phyloP scores from a whole-genome alignment of 1,140 invertebrate species.

The Mesaphorura yosii region DNA sequence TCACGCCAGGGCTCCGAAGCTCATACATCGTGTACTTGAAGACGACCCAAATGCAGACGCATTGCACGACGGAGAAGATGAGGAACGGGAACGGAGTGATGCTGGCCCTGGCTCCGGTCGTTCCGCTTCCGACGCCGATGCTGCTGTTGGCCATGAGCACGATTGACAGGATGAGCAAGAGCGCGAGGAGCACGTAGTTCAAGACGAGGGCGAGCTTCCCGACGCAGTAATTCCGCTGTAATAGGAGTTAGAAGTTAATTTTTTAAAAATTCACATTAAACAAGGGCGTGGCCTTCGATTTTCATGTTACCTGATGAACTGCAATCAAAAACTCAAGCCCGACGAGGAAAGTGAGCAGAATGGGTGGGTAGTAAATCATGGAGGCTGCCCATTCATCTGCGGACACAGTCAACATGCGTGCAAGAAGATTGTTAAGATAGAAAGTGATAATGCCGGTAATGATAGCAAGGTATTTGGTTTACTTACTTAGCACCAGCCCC shows the following conservation, averaged over 20 bases:
- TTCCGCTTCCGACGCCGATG: too few species aligned
- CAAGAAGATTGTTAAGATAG: too few species aligned
- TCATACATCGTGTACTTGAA: constrained; percentile 3
- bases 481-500: constrained; percentile 8
- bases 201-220: constrained; percentile 2
- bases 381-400: constrained; percentile 1
- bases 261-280: neutral
- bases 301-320: constrained; percentile 5
- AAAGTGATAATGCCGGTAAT: neutral
- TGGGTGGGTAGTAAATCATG: constrained; percentile 8
- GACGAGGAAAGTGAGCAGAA: constrained; percentile 4
- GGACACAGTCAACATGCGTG: neutral
- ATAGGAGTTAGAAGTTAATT: neutral
- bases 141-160: constrained; percentile 3
- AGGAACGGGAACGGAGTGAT: constrained; percentile 7
- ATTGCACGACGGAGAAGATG: neutral
- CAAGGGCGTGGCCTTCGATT: too few species aligned
- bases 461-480: neutral
- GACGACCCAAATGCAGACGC: constrained; percentile 3
- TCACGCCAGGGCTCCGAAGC: constrained; percentile 1
- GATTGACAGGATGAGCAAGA: constrained; percentile 3
- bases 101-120: too few species aligned
- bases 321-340: constrained; percentile 2
- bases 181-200: constrained; percentile 1
- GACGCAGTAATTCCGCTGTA: neutral